Evolutionary conservation across 2,797 vertebrate genomes (phyloP), one percentile per base, ranked within the genome.

Genomic region (Chrysocyon brachyurus): DNA sequence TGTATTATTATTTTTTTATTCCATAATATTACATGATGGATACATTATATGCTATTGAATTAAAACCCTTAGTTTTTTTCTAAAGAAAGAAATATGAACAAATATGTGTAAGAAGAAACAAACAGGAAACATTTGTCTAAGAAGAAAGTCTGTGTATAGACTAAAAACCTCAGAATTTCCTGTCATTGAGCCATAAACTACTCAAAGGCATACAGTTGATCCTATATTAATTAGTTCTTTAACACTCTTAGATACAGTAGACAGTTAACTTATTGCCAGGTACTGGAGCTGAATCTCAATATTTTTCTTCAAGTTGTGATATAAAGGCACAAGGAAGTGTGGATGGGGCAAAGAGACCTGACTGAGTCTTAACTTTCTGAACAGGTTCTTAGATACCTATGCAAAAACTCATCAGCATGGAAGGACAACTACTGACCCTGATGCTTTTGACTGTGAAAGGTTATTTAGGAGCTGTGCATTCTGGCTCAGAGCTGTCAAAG

Each of bases 381-480:
- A 93, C 0, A 64, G 5, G 3, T 59, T 46, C 84, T 96, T 63
- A 89, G 49, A n/a, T 78, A 93, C 19, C 28, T 3, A 5, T 72
- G 28, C 40, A 89, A 86, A 92, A 94, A 49, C 54, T 94, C 28
- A 91, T 21, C 54, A 79, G n/a, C 24, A 82, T 84, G 33, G 52
- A 87, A 95, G 22, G 73, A 10, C 24, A 91, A 87, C 3, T 22
- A 31, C 59, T 91, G 91, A 83, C 54, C 70, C 82, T 91, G 14
- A 86, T 64, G 17, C 57, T 72, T 24, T 49, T 93, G 46, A 59
- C 64, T 81, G 14, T 79, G 63, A 78, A 95, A 87, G 49, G 64
- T 87, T 83, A 92, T 83, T 89, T 15, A 40, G 56, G 54, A 87
- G 17, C 49, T 95, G 61, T 73, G 63, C 31, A 68, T 97, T 93